phyloP scores from a whole-genome alignment of 1,140 invertebrate genomes.

The Drusus annulatus region DNA sequence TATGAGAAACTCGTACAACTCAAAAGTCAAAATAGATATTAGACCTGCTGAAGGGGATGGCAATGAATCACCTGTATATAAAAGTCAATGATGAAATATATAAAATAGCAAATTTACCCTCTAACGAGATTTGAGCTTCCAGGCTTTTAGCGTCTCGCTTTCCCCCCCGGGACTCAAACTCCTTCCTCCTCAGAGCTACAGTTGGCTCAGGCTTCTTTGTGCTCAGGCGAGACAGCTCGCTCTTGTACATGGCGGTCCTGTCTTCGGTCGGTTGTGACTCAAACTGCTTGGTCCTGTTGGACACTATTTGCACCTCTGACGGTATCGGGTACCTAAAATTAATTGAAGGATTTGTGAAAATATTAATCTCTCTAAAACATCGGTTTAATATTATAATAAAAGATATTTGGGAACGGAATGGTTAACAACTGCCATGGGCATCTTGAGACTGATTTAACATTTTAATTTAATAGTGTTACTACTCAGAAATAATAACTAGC shows the following conservation, averaged over 20 bases:
- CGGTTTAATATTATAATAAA: too few species aligned
- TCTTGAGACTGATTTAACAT: too few species aligned
- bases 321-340: constrained; percentile 72
- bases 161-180: constrained; percentile 77
- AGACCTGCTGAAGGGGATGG: too few species aligned
- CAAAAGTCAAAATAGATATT: too few species aligned
- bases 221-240: constrained; percentile 80
- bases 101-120: constrained; percentile 59
- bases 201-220: constrained; percentile 81
- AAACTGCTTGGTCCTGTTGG: constrained; percentile 81
- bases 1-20: too few species aligned
- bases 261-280: constrained; percentile 75
- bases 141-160: constrained; percentile 67
- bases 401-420: too few species aligned
- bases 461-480: too few species aligned
- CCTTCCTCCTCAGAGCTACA: constrained; percentile 80
- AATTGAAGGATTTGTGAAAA: background rate
- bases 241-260: constrained; percentile 79
- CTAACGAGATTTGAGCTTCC: constrained; percentile 66
- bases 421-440: too few species aligned
- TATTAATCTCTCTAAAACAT: too few species aligned
- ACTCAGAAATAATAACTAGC: too few species aligned
- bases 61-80: too few species aligned
- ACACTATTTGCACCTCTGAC: constrained; percentile 77
- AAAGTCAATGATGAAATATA: too few species aligned